A percentile compares a stretch with the other conserved stretches of the same genome.
Evolutionary conservation across 1,140 invertebrate species (phyloP).

Genomic region (Halotydeus destructor): DNA sequence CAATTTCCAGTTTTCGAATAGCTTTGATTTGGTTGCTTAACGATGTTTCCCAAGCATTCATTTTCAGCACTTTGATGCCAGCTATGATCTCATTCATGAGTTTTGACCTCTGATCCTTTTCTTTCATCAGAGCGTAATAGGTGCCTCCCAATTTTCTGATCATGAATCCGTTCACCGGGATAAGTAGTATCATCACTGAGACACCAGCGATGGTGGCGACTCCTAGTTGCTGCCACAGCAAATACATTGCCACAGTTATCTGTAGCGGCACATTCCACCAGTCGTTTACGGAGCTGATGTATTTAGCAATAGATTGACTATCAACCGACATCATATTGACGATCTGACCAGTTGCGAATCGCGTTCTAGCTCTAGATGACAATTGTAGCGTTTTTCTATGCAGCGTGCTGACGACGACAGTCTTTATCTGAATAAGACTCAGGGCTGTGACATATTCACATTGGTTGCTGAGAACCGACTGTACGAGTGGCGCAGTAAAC

Average conservation of each 20-base stretch:
- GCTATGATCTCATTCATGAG: constrained; percentile 65
- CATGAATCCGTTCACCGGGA: constrained; percentile 80
- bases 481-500: constrained; percentile 8
- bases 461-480: constrained; percentile 10
- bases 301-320: constrained; percentile 6
- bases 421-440: constrained; percentile 4
- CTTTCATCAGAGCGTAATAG: constrained; percentile 58
- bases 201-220: constrained; percentile 74
- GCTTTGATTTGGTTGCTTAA: constrained; percentile 40
- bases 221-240: constrained; percentile 28
- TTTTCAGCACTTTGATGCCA: constrained; percentile 71
- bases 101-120: constrained; percentile 75
- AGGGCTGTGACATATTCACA: constrained; percentile 5
- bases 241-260: constrained; percentile 23
- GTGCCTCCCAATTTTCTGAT: constrained; percentile 56
- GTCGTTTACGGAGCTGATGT: constrained; percentile 12
- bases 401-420: constrained; percentile 3
- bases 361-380: constrained; percentile 10
- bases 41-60: constrained; percentile 78
- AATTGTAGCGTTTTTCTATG: constrained; percentile 14
- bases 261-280: constrained; percentile 24
- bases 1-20: constrained; percentile 42
- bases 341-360: constrained; percentile 16
- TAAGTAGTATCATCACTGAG: constrained; percentile 65
- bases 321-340: constrained; percentile 17